phyloP scores from a whole-genome alignment of 2,888 invertebrate species.

The Arctia plantaginis region DNA sequence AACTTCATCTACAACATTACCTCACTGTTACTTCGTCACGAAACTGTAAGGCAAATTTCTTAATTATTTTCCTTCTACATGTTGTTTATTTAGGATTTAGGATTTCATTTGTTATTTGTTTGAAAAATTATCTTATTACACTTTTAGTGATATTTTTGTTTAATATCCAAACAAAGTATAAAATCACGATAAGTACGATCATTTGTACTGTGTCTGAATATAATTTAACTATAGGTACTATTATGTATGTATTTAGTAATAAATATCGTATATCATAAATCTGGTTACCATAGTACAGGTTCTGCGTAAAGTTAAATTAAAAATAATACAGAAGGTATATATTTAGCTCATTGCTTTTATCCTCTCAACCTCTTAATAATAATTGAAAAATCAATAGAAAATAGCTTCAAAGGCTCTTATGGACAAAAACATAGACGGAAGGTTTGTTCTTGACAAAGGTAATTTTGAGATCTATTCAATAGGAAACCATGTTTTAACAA shows the following conservation, averaged over 20 bases:
- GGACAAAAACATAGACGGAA: background rate
- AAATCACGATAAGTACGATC: too few relatives aligned
- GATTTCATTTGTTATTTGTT: background rate
- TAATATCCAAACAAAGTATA: too few relatives aligned
- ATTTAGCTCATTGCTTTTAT: background rate
- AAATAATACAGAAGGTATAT: background rate
- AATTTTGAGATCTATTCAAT: background rate
- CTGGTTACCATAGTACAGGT: too few relatives aligned
- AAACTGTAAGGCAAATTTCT: background rate
- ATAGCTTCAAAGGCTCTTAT: background rate
- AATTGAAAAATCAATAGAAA: background rate
- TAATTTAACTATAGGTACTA: too few relatives aligned
- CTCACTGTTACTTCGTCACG: background rate
- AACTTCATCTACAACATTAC: background rate
- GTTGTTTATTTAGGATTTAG: background rate
- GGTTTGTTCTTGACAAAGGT: background rate
- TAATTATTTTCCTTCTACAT: background rate
- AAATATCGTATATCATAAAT: too few relatives aligned
- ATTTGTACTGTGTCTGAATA: too few relatives aligned
- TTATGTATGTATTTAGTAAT: too few relatives aligned
- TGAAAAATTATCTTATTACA: background rate
- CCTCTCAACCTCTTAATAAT: background rate
- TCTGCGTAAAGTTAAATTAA: too few relatives aligned
- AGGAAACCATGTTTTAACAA: background rate
- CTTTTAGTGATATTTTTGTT: background rate